Percentiles rank a stretch among this genome's conserved stretches.
These are phyloP conservation scores for Oryzias sinensis DNA, from an alignment of 2,797 vertebrate genomes.

Conservation along the genomic window DNA sequence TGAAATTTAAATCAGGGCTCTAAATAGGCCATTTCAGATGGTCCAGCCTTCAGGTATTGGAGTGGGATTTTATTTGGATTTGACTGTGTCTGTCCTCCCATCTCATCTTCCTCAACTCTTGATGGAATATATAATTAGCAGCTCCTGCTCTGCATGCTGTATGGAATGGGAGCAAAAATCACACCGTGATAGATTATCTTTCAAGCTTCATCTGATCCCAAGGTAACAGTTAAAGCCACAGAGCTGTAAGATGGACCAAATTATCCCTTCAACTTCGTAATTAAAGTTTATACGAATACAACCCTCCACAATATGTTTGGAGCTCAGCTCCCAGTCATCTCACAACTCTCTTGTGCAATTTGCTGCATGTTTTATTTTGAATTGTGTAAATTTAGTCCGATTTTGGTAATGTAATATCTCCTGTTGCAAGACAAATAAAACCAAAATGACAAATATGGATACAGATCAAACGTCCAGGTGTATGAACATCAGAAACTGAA, in stretches of 20 bases:
- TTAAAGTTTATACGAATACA: too few relatives aligned
- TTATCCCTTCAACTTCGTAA: conserved; percentile 8
- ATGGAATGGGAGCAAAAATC: conserved; percentile 25
- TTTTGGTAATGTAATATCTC: conserved; percentile 4
- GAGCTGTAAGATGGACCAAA: conserved; percentile 10
- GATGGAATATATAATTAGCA: conserved; percentile 44
- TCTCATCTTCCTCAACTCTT: conserved; percentile 39
- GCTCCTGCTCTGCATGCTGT: conserved; percentile 34
- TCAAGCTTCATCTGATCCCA: conserved; percentile 31
- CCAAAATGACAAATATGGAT: conserved; percentile 18
- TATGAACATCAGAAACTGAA: conserved; percentile 47
- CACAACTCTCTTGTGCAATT: background rate
- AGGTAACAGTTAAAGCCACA: conserved; percentile 36
- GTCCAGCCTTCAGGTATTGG: conserved; percentile 36
- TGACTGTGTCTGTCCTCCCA: conserved; percentile 34
- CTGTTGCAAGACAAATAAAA: conserved; percentile 22
- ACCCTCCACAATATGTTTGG: too few relatives aligned
- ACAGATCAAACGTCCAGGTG: conserved; percentile 52
- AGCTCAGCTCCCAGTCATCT: conserved; percentile 4
- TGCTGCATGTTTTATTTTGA: conserved; percentile 3
- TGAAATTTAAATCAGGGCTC: conserved; percentile 40
- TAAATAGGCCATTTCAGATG: conserved; percentile 22
- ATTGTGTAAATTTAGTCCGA: conserved; percentile 10
- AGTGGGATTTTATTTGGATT: conserved; percentile 51
- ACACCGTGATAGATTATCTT: conserved; percentile 41